Conservation (phyloP, 1,140 invertebrate genomes). For the Aphaenogaster ashmeadi region DNA sequence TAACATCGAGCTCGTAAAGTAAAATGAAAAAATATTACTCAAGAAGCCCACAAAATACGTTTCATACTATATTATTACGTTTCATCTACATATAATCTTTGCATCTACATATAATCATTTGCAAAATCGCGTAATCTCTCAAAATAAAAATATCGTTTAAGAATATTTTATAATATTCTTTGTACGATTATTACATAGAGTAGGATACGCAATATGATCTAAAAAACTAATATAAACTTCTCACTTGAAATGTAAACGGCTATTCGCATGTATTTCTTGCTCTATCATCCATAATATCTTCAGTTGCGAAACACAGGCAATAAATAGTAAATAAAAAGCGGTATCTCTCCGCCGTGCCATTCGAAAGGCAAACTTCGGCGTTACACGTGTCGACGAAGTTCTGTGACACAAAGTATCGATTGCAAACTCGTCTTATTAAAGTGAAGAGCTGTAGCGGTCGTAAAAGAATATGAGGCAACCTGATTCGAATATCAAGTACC, state of each 20-base stretch:
- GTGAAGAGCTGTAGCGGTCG: slow-evolving; percentile 55
- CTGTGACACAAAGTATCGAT: slow-evolving; percentile 71
- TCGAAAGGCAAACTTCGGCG: slow-evolving; percentile 13
- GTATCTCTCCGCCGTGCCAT: slow-evolving; percentile 1
- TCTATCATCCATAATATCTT: neutral
- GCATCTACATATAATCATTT: neutral
- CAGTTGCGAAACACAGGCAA: neutral
- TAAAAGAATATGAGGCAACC: slow-evolving; percentile 74
- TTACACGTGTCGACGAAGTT: slow-evolving; percentile 63
- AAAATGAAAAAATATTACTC: slow-evolving; percentile 46
- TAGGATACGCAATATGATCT: neutral
- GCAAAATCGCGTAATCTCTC: neutral
- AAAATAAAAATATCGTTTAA: neutral
- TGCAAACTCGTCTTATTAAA: slow-evolving; percentile 74
- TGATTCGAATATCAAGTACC: slow-evolving; percentile 72
- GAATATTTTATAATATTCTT: neutral
- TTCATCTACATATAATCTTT: neutral
- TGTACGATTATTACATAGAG: neutral
- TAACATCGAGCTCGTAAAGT: slow-evolving; percentile 39
- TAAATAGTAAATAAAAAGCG: slow-evolving; percentile 44
- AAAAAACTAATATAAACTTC: neutral
- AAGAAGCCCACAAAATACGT: slow-evolving; percentile 8
- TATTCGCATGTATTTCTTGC: neutral
- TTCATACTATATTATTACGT: neutral
- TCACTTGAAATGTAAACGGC: neutral